A percentile compares a stretch with the other conserved stretches of the same genome.
Evolutionary conservation across 2,113 vertebrate genomes (phyloP).

Genomic region (Labeo catla): DNA sequence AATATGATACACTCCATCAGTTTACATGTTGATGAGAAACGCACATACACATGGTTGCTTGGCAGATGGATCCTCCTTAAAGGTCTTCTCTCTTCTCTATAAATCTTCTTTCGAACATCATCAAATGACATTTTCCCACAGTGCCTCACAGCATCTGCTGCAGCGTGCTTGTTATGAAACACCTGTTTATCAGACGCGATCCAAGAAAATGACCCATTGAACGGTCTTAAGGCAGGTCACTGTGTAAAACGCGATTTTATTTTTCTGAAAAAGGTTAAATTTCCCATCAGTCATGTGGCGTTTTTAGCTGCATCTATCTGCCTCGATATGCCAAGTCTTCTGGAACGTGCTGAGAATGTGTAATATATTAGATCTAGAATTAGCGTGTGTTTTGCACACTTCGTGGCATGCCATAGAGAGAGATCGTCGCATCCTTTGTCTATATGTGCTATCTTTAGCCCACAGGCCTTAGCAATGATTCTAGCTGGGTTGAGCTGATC

Average conservation of each 20-base stretch:
- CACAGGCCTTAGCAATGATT: constrained; percentile 28
- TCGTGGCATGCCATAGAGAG: constrained; percentile 58
- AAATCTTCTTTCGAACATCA: constrained; percentile 1
- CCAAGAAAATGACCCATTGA: constrained; percentile 16
- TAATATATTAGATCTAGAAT: constrained; percentile 56
- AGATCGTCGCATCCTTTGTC: constrained; percentile 53
- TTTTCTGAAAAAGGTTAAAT: neutral
- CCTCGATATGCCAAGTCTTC: constrained; percentile 53
- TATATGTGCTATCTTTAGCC: constrained; percentile 47
- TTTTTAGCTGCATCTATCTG: constrained; percentile 40
- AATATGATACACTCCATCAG: neutral
- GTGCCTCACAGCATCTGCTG: constrained; percentile 56
- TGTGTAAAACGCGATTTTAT: constrained; percentile 20
- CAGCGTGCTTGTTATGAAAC: constrained; percentile 44
- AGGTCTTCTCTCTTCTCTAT: constrained; percentile 14
- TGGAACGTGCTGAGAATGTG: constrained; percentile 41
- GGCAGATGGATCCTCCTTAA: constrained; percentile 8
- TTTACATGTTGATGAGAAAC: constrained; percentile 12
- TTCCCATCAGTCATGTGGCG: constrained; percentile 18
- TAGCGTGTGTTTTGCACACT: constrained; percentile 57
- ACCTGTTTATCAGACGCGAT: constrained; percentile 15
- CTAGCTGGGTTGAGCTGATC: constrained; percentile 11
- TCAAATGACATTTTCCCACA: constrained; percentile 59
- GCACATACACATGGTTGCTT: constrained; percentile 6
- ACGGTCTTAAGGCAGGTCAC: constrained; percentile 24